Base-by-base conservation (phyloP, 2,797 vertebrate genomes). In the Sebastes taczanowskii region DNA sequence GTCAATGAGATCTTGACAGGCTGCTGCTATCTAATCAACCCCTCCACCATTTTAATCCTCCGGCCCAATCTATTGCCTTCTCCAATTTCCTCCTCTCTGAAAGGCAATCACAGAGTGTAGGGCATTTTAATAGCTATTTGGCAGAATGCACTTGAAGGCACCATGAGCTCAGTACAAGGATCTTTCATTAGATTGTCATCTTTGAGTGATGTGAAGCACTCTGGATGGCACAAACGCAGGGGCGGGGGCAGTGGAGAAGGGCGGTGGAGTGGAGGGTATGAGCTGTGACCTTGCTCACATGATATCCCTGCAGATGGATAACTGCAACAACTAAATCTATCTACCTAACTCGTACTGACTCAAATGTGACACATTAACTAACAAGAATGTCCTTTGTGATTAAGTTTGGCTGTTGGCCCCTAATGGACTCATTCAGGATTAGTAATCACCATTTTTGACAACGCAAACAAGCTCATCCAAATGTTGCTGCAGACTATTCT, bases 91-190 rank as follows among this genome's bases (percentile, higher is more conserved):
- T 78, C 76, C 74, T 69, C 80, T 77, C 82, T 80, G 85, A 86
- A 84, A 90, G 65, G 85, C 91, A 93, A 92, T 93, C 88, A 83
- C 78, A 76, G 66, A 86, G 71, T 76, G 73, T 74, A 86, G 82
- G 76, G 84, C 84, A 89, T 91, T 90, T 89, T 91, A 92, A 93
- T 90, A 88, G 89, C 78, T 88, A 60, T 93, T 92, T 87, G 80
- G 86, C 71, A 79, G 83, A 91, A 93, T 78, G 84, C 86, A 90
- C 92, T 92, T 80, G 78, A 90, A 91, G 88, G 85, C 81, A 84
- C 76, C 49, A 63, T 34, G 75, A 85, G 82, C 81, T 84, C 89
- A 59, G 84, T 78, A 88, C 80, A 82, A 85, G 88, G 79, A 88
- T 86, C 79, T 88, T 87, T 93, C 87, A 91, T 88, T 88, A 89